Evolutionary conservation across 2,113 vertebrate genomes (phyloP).

Genomic region (Tretioscincus oriximinensis): DNA sequence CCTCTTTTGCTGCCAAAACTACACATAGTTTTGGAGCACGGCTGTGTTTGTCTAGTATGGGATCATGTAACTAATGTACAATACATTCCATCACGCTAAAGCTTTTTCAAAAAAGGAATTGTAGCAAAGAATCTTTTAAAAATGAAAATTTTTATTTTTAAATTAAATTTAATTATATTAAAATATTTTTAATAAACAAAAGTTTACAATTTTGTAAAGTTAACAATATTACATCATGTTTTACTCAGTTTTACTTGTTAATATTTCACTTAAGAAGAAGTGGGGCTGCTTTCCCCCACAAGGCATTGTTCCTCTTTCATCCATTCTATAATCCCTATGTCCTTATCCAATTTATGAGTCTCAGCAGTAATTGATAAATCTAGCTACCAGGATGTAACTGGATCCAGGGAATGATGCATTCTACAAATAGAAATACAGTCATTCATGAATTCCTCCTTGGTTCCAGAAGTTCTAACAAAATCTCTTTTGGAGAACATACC

Average conservation of each 20-base stretch:
- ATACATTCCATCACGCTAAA: conserved; percentile 23
- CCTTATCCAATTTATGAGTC: conserved; percentile 71
- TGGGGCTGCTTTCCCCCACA: conserved; percentile 6
- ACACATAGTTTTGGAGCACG: background rate
- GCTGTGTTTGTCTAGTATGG: conserved; percentile 20
- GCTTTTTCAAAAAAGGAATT: conserved; percentile 32
- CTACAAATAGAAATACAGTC: too few relatives aligned
- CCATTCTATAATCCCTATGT: conserved; percentile 66
- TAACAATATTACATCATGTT: too few relatives aligned
- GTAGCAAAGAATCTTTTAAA: conserved; percentile 7
- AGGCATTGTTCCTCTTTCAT: conserved; percentile 3
- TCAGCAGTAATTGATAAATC: conserved; percentile 11
- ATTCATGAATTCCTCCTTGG: too few relatives aligned
- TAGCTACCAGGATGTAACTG: too few relatives aligned
- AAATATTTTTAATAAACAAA: too few relatives aligned
- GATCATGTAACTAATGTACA: conserved; percentile 45
- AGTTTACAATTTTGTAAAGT: too few relatives aligned
- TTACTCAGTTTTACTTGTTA: too few relatives aligned
- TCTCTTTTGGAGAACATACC: too few relatives aligned
- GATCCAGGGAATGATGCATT: too few relatives aligned
- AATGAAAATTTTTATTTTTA: conserved; percentile 35
- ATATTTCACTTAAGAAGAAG: conserved; percentile 31
- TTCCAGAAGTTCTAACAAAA: too few relatives aligned
- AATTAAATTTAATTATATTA: conserved; percentile 14
- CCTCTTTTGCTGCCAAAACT: background rate